A percentile compares a stretch with the other conserved stretches of the same genome.
Evolutionary conservation across 2,113 vertebrate species (phyloP).

Genomic region (Ophthalmolycus amberensis): DNA sequence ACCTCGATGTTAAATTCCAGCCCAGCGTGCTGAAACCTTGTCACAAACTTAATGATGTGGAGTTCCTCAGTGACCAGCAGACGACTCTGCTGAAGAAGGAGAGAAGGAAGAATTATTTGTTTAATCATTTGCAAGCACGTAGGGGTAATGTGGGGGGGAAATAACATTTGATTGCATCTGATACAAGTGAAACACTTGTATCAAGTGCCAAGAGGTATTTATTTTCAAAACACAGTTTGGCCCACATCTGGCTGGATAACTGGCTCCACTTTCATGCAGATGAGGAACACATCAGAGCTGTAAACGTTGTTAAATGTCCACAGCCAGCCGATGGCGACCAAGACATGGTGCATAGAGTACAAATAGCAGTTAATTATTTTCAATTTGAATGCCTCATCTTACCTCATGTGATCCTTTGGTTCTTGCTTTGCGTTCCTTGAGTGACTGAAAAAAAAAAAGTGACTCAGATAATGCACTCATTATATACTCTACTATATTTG

Average conservation of each 20-base stretch:
- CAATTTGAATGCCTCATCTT: constrained; percentile 37
- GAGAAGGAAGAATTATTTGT: neutral
- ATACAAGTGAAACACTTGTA: neutral
- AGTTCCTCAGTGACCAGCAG: constrained; percentile 94
- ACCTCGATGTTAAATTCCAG: constrained; percentile 88
- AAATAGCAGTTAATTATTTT: neutral
- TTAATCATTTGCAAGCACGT: neutral
- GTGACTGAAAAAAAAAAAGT: constrained; percentile 79
- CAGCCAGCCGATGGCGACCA: neutral
- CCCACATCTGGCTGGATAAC: neutral
- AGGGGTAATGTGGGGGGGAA: neutral
- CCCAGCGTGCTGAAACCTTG: constrained; percentile 84
- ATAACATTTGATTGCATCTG: neutral
- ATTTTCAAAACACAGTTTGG: neutral
- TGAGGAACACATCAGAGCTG: neutral
- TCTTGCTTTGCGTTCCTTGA: constrained; percentile 88
- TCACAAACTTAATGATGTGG: constrained; percentile 92
- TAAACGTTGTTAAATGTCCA: neutral
- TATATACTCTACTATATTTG: neutral
- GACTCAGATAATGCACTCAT: neutral
- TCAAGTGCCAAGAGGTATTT: no score
- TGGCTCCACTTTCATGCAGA: neutral
- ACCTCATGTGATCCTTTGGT: constrained; percentile 89
- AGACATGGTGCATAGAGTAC: neutral
- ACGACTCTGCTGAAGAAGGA: constrained; percentile 78